Conservation (phyloP, 2,797 vertebrate species). For the Phoebastria nigripes region DNA sequence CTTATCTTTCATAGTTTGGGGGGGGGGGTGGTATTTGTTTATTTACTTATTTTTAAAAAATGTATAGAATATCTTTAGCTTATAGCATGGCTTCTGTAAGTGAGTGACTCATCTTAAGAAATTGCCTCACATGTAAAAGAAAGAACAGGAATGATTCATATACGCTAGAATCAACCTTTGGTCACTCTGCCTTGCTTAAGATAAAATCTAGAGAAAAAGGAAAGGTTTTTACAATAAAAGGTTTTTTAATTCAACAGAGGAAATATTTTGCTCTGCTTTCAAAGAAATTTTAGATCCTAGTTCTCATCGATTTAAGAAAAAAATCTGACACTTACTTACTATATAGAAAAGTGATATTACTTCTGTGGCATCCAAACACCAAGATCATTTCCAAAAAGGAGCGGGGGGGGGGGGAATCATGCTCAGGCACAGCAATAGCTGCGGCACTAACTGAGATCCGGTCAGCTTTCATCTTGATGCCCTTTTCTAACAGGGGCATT, state of each 20-base stretch:
- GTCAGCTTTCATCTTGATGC: too few species aligned
- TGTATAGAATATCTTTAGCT: neutral
- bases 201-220: neutral
- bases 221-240: neutral
- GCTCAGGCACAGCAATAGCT: neutral
- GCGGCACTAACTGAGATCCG: fast-evolving
- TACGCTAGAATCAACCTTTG: neutral
- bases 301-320: neutral
- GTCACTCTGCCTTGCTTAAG: neutral
- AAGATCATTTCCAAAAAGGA: too few species aligned
- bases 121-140: neutral
- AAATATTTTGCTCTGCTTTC: neutral
- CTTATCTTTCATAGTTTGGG: fast-evolving
- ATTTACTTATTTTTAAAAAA: neutral
- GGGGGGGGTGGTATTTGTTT: neutral
- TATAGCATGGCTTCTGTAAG: neutral
- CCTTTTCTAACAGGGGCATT: neutral
- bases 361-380: neutral
- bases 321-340: neutral
- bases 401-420: neutral
- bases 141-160: neutral
- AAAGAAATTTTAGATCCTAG: neutral
- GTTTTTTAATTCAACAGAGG: neutral
- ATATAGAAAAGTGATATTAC: neutral
- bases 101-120: neutral